Conservation (phyloP, 2,797 vertebrate genomes). For the Clarias pachynema region DNA sequence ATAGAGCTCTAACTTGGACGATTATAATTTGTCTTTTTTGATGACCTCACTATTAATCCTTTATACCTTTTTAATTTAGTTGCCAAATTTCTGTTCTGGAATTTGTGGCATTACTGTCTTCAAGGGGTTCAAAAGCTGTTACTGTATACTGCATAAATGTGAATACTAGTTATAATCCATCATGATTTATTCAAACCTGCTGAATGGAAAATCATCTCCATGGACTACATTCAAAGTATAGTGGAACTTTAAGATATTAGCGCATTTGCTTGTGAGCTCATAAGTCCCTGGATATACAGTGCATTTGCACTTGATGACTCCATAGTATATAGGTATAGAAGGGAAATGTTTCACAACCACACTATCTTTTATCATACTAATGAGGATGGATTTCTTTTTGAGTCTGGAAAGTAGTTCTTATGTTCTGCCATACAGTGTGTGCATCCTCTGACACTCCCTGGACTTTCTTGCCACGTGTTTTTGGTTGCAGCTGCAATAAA, state of each 20-base stretch:
- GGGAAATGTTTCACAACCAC: background rate
- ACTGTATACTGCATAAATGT: background rate
- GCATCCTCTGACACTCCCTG: background rate
- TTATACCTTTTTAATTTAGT: background rate
- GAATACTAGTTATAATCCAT: background rate
- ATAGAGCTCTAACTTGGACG: background rate
- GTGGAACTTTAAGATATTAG: background rate
- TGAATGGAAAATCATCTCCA: background rate
- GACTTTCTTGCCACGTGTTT: background rate
- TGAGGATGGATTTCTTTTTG: background rate
- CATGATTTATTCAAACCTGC: background rate
- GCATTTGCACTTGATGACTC: background rate
- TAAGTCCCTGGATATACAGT: background rate
- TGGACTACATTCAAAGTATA: background rate
- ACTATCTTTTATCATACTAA: background rate
- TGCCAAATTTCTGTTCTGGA: conserved; percentile 2
- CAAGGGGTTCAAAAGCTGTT: background rate
- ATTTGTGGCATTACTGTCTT: background rate
- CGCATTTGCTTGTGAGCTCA: background rate
- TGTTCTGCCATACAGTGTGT: background rate
- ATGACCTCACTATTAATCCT: conserved; percentile 1
- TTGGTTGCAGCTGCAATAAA: background rate
- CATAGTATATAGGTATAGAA: background rate
- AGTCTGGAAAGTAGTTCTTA: background rate
- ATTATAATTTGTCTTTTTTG: conserved; percentile 7